Evolutionary conservation across 2,888 invertebrate species (phyloP).

Genomic region (Cecidostiba fungosa): DNA sequence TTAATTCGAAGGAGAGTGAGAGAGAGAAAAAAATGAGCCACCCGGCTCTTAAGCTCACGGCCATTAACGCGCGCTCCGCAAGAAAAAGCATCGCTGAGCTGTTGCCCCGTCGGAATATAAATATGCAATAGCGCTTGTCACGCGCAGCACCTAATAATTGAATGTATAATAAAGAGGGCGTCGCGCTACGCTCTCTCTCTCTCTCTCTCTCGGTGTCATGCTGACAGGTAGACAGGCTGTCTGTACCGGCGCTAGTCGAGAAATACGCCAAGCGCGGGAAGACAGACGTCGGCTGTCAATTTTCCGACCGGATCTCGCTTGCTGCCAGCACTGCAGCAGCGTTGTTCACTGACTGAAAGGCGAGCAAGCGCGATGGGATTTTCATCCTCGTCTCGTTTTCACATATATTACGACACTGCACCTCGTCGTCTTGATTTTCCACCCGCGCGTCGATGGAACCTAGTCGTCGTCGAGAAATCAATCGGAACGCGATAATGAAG

Average conservation of each 20-base stretch:
- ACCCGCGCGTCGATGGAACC: background rate
- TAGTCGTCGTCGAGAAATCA: constrained; percentile 31
- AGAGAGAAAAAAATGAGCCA: constrained; percentile 37
- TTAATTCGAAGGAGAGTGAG: constrained; percentile 46
- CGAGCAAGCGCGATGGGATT: constrained; percentile 41
- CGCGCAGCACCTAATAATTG: constrained; percentile 79
- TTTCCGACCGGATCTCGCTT: constrained; percentile 64
- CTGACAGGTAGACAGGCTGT: constrained; percentile 73
- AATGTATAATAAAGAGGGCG: constrained; percentile 80
- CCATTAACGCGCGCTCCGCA: constrained; percentile 73
- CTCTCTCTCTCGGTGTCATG: constrained; percentile 70
- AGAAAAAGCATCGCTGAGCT: constrained; percentile 55
- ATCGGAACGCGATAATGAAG: constrained; percentile 61
- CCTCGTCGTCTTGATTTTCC: constrained; percentile 39
- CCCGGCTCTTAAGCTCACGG: constrained; percentile 41
- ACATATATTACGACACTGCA: constrained; percentile 29
- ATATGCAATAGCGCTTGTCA: constrained; percentile 79
- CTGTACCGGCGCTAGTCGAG: constrained; percentile 52
- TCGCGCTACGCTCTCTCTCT: constrained; percentile 66
- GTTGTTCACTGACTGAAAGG: constrained; percentile 18
- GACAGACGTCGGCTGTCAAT: constrained; percentile 76
- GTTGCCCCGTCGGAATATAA: constrained; percentile 74
- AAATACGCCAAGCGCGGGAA: constrained; percentile 71
- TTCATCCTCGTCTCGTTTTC: constrained; percentile 53
- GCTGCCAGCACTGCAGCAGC: background rate